Evolutionary conservation across 2,888 invertebrate species (phyloP), one percentile per base, ranked within the genome.

Genomic region (Eurytoma californica): DNA sequence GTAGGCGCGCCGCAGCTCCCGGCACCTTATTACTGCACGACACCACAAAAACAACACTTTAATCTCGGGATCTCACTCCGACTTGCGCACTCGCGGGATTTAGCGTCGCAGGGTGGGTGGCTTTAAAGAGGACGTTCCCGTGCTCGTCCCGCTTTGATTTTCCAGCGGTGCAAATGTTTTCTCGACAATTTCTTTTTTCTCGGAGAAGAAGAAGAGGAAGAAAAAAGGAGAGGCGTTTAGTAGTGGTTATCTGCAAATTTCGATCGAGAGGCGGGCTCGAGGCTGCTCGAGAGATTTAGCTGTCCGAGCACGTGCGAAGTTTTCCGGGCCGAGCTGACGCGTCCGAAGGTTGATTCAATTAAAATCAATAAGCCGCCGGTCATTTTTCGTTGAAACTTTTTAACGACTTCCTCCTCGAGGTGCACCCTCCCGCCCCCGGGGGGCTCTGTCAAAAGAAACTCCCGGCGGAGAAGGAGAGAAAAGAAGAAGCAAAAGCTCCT

Each of bases 21-120:
- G 93, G 89, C 96, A 96, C 85, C 95, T 92, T 86, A 95, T 93
- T 84, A 96, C 96, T 96, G 92, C 74, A 20, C 47, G 3, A 84
- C 55, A 73, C 80, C 82, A 82, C 72, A 49, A 24, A 76, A 57
- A 74, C 5, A 47, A 58, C 67, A 65, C 39, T 53, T 39, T 67
- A 20, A 30, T 7, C 7, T 69, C 28, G 49, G 68, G 18, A 12
- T 24, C 49, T 28, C 49, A n/a, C 49, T 65, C 14, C 24, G 63
- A 24, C 13, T 28, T 18, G 24, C 24, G 60, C 20, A 60, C 60
- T 20, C 20, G 9, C 60, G 57, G 57, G 24, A 60, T 24, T 20
- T 24, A 20, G 13, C 13, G 20, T 9, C 20, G 60, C 60, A 28
- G 57, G 7, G 30, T 2, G n/a, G 14, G 53, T 14, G 53, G 53